Conservation (phyloP, 2,888 invertebrate species). For the Chironomus riparius region DNA sequence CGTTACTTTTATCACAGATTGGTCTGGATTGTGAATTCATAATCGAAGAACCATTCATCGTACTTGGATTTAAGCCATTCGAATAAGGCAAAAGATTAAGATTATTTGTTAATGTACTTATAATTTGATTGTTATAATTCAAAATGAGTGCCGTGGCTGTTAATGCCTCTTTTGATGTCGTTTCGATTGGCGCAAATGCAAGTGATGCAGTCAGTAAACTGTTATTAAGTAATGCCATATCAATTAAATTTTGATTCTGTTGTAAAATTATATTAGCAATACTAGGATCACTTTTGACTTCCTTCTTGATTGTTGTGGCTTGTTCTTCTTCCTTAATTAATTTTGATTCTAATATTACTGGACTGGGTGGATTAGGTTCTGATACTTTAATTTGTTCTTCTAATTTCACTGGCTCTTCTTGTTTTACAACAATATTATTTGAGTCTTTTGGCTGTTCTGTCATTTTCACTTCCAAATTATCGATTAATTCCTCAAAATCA, state of each 20-base stretch:
- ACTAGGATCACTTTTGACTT: neutral
- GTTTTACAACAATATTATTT: neutral
- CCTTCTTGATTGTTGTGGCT: neutral
- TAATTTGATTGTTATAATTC: conserved; percentile 26
- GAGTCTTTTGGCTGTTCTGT: neutral
- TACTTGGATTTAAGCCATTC: neutral
- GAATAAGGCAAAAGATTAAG: conserved; percentile 16
- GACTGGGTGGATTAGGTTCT: too few species aligned
- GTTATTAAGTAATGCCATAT: conserved; percentile 25
- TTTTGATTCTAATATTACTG: neutral
- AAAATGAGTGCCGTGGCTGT: conserved; percentile 17
- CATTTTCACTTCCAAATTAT: conserved; percentile 11
- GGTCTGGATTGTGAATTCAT: neutral
- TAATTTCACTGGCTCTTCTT: neutral
- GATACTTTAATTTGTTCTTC: neutral
- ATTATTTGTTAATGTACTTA: conserved; percentile 20
- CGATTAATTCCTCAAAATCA: conserved; percentile 24
- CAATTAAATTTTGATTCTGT: conserved; percentile 24
- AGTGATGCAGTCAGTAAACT: conserved; percentile 13
- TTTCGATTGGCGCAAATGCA: conserved; percentile 3
- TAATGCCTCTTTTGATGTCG: conserved; percentile 17
- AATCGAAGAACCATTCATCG: neutral
- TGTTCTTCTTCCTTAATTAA: neutral
- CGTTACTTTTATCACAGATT: conserved; percentile 21
- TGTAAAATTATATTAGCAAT: neutral